Evolutionary conservation across 2,888 invertebrate species (phyloP).

Genomic region (Macaria notata): DNA sequence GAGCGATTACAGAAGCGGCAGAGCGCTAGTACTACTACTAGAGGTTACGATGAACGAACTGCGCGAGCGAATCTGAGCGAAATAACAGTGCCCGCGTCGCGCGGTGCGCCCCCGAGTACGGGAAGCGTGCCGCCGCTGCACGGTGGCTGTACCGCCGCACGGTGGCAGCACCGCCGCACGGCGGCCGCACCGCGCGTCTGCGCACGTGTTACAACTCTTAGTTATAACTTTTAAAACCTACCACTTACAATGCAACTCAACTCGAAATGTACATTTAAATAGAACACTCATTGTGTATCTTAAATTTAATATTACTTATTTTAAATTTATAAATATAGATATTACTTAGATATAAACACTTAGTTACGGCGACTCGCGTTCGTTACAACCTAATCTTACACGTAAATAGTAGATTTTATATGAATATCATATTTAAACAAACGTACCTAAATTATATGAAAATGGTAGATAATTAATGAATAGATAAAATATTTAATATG

Average conservation of each 20-base stretch:
- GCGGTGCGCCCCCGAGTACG: slow-evolving; percentile 21
- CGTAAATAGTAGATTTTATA: slow-evolving; percentile 45
- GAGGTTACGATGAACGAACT: slow-evolving; percentile 27
- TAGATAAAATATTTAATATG: neutral
- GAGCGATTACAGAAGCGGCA: slow-evolving; percentile 32
- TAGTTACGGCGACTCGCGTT: slow-evolving; percentile 65
- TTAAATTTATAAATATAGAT: slow-evolving; percentile 76
- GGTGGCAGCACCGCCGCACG: slow-evolving; percentile 25
- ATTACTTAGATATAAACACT: slow-evolving; percentile 70
- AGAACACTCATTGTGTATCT: slow-evolving; percentile 72
- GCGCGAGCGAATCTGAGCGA: slow-evolving; percentile 73
- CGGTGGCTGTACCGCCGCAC: slow-evolving; percentile 34
- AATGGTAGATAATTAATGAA: slow-evolving; percentile 1
- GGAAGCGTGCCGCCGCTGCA: slow-evolving; percentile 1
- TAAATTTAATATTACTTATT: slow-evolving; percentile 71
- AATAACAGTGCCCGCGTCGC: slow-evolving; percentile 57
- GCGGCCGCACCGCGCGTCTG: slow-evolving; percentile 29
- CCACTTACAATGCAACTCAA: slow-evolving; percentile 65
- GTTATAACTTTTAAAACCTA: slow-evolving; percentile 40
- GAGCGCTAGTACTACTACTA: slow-evolving; percentile 5
- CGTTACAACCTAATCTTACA: slow-evolving; percentile 67
- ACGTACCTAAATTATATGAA: slow-evolving; percentile 52
- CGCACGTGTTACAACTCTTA: slow-evolving; percentile 41
- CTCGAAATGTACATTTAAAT: slow-evolving; percentile 76
- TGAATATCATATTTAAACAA: slow-evolving; percentile 49